A percentile compares a stretch with the other conserved stretches of the same genome.
Evolutionary conservation across 2,113 vertebrate genomes (phyloP).

Genomic region (Tylochromis polylepis): DNA sequence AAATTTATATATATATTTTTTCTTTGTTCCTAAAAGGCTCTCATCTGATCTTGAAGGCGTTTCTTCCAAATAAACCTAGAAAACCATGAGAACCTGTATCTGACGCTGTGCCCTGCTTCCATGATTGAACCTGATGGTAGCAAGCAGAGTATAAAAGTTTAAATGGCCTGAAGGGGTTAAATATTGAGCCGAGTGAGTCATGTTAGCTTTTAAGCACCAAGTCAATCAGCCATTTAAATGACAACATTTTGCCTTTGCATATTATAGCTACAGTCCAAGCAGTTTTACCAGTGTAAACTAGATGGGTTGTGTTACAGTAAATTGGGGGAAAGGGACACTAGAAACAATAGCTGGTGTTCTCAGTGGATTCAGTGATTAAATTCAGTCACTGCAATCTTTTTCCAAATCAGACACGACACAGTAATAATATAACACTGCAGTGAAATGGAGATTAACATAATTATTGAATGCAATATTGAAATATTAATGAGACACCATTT

Average conservation of each 20-base stretch:
- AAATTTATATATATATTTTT: too few relatives aligned
- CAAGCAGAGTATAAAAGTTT: not conserved
- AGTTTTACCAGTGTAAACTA: not conserved
- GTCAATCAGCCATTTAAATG: not conserved
- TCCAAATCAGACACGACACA: too few relatives aligned
- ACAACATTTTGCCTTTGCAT: not conserved
- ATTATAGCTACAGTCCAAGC: not conserved
- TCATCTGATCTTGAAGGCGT: not conserved
- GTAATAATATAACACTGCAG: too few relatives aligned
- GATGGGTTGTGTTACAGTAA: not conserved
- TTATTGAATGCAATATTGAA: too few relatives aligned
- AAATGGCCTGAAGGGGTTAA: not conserved
- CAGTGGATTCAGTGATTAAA: too few relatives aligned
- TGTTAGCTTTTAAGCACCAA: not conserved
- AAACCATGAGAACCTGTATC: not conserved
- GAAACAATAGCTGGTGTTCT: too few relatives aligned
- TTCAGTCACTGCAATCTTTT: too few relatives aligned
- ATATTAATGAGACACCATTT: not conserved
- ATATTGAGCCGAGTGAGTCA: not conserved
- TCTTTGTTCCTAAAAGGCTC: not conserved
- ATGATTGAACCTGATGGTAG: not conserved
- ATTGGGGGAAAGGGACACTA: too few relatives aligned
- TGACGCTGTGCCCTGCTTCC: not conserved
- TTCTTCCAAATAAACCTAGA: not conserved
- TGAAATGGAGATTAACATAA: too few relatives aligned